phyloP scores from a whole-genome alignment of 2,113 vertebrate species.

The Solenodon paradoxus region DNA sequence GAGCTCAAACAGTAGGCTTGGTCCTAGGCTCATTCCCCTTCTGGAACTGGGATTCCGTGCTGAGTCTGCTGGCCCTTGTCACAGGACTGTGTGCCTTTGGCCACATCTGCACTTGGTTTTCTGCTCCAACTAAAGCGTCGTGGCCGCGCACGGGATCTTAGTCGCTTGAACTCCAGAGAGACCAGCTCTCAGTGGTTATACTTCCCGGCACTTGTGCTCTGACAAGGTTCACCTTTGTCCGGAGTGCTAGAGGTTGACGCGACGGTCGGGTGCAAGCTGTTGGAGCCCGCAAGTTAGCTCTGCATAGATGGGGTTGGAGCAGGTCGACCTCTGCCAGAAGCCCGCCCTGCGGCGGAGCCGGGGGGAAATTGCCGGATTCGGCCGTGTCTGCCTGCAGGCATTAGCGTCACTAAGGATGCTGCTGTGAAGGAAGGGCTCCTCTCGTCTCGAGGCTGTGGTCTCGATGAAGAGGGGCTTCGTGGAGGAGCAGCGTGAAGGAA shows the following conservation, averaged over 20 bases:
- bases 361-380: too few species aligned
- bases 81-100: not conserved
- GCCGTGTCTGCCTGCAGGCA: not conserved
- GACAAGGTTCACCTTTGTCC: not conserved
- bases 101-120: not conserved
- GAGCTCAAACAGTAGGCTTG: not conserved
- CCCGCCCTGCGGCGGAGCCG: too few species aligned
- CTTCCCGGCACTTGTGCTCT: not conserved
- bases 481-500: not conserved
- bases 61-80: not conserved
- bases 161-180: not conserved
- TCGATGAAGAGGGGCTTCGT: not conserved
- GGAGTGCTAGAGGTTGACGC: not conserved
- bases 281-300: not conserved
- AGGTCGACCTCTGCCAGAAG: too few species aligned
- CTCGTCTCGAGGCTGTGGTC: not conserved
- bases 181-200: not conserved
- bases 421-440: too few species aligned
- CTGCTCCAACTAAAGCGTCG: not conserved
- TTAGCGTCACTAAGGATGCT: too few species aligned
- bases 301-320: too few species aligned
- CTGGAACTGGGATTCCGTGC: not conserved
- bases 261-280: too few species aligned
- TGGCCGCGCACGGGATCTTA: too few species aligned
- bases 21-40: not conserved